Conservation (phyloP, 2,113 vertebrate species). For the Gallinago jamesoni region DNA sequence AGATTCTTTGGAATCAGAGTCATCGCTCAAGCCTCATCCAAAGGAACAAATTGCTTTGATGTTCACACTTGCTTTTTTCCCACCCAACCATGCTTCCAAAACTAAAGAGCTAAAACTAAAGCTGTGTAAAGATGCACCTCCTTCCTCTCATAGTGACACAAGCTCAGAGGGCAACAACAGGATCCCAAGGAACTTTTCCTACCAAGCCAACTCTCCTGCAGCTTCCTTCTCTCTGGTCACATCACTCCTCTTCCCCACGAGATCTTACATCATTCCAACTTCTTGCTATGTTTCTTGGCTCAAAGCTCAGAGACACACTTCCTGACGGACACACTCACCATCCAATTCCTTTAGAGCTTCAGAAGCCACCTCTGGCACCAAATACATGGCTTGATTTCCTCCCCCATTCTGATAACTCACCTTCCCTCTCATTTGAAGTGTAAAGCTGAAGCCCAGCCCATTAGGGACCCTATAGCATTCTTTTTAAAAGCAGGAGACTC, state of each 20-base stretch:
- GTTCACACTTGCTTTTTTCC: not conserved
- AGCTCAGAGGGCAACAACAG: not conserved
- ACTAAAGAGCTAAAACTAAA: not conserved
- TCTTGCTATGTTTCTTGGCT: accelerated
- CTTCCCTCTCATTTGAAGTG: not conserved
- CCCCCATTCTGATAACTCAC: not conserved
- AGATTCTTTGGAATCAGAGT: not conserved
- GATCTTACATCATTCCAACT: not conserved
- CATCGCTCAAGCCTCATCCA: not conserved
- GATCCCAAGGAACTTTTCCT: not conserved
- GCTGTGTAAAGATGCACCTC: not conserved
- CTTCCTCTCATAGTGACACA: not conserved
- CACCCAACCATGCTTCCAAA: not conserved
- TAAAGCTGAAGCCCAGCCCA: not conserved
- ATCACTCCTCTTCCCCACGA: not conserved
- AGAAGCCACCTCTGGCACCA: not conserved
- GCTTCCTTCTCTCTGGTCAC: not conserved
- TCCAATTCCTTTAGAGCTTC: not conserved
- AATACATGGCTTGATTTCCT: not conserved
- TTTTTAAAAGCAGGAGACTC: constrained; percentile 8
- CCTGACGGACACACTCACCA: not conserved
- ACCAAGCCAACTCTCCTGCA: not conserved
- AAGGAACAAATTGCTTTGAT: not conserved
- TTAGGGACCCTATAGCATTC: not conserved
- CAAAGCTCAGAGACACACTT: not conserved